phyloP scores from a whole-genome alignment of 2,888 invertebrate genomes.

The Eristalinus sepulchralis region DNA sequence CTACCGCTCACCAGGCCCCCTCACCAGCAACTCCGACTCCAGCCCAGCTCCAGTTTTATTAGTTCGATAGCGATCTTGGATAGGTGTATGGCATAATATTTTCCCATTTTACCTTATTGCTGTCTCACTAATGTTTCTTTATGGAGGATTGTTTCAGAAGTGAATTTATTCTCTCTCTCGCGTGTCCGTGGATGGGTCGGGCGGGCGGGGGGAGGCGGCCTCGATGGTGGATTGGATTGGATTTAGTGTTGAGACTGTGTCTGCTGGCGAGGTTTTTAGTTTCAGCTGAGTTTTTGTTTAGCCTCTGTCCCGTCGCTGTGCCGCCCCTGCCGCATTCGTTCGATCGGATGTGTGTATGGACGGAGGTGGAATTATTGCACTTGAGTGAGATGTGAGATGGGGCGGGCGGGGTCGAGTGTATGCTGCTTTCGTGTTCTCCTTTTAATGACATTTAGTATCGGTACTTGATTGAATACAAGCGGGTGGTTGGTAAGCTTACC shows the following conservation, averaged over 20 bases:
- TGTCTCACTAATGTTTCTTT: conserved; percentile 75
- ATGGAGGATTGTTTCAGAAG: conserved; percentile 74
- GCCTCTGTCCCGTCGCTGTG: conserved; percentile 5
- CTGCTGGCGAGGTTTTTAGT: conserved; percentile 45
- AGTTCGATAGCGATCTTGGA: conserved; percentile 73
- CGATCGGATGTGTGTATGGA: conserved; percentile 18
- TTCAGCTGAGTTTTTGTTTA: conserved; percentile 21
- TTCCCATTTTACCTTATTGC: conserved; percentile 74
- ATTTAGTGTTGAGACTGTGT: conserved; percentile 50
- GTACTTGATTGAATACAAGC: conserved; percentile 63
- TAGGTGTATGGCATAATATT: conserved; percentile 74
- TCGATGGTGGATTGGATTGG: conserved; percentile 47
- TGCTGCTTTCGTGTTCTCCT: conserved; percentile 4
- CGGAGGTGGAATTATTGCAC: conserved; percentile 63
- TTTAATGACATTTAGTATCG: conserved; percentile 61
- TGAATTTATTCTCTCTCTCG: conserved; percentile 72
- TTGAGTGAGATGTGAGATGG: conserved; percentile 16
- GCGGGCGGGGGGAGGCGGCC: background rate
- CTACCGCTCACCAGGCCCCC: too few species aligned
- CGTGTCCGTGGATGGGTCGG: background rate
- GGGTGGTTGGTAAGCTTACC: conserved; percentile 22
- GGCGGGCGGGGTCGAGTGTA: background rate
- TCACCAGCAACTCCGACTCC: background rate
- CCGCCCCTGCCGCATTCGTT: background rate
- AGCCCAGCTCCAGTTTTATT: conserved; percentile 70